Base-by-base conservation (phyloP, 2,888 invertebrate species). In the Polia nebulosa region DNA sequence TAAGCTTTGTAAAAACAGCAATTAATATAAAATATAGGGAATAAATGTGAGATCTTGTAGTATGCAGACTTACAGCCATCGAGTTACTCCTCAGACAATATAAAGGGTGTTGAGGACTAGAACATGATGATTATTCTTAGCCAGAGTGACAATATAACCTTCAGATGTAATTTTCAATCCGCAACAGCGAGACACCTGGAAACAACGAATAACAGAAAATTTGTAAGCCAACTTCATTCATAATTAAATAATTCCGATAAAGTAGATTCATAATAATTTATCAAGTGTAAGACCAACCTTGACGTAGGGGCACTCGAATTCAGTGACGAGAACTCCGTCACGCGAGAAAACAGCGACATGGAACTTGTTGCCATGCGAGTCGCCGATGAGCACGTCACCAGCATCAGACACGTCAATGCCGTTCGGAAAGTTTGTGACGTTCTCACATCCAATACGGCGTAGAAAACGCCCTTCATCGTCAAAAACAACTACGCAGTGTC, bases 51-150 rank as follows among this genome's bases (percentile, higher is more conserved):
- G 95, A 95, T 95, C 95, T 95, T 93, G 95, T 94, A 94, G 93
- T 94, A 94, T 95, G 95, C 94, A 95, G 95, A 95, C 95, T 95
- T 95, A 95, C 95, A 94, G 95, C 95, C 94, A 93, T 93, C 91
- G 92, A 93, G 93, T 92, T 90, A 84, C 90, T 90, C 96, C 97
- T 97, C 97, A 98, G 96, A 98, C 97, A 96, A 98, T 98, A 96
- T 98, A 98, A 91, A 98, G 97, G 88, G 98, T 98, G 96, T 98
- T 98, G 95, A 99, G 97, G 93, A 99, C 98, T 95, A 99, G 97
- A 90, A 99, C 99, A 95, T 99, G 99, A 96, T 99, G 99, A 96
- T 99, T 99, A 96, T 99, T 99, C 96, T 99, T 99, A 92, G 99
- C 99, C 96, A 99, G 96, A 82, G 99, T 99, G 85, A 99, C 98